Evolutionary conservation across 2,888 invertebrate species (phyloP), one percentile per base, ranked within the genome.

Genomic region (Eilema griseolum): DNA sequence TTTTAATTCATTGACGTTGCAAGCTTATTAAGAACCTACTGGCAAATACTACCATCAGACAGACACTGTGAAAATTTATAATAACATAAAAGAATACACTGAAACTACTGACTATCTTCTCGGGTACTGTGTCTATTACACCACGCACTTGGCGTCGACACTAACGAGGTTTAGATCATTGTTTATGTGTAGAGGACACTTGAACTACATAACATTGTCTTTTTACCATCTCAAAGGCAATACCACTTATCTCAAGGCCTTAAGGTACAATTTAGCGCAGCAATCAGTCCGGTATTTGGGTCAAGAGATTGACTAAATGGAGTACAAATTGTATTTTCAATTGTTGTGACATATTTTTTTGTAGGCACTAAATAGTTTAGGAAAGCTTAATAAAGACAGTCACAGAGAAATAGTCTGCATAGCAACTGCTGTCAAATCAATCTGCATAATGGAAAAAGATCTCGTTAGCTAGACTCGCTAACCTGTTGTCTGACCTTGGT

Each of bases 111-210:
- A 5, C 20, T 16, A 59, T 59, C 5, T 37, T 33, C 26, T 66
- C 31, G 23, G 20, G 31, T 10, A 20, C 8, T 33, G 64, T 33
- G 31, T 52, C 23, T 52, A 68, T 76, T 74, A 64, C 81, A 75
- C 74, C 76, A 78, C 78, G 66, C 74, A 72, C 73, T 61, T 78
- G 65, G 41, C 70, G 77, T 69, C 72, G 87, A 85, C 86, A 81
- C 73, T 84, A 83, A 88, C 81, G 82, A 69, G 79, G 76, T 78
- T 85, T 86, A 84, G 79, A 88, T 86, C 80, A 81, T 85, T 83
- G 84, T 88, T 88, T 88, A 88, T 84, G 86, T 73, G 76, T 71
- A 77, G 79, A 79, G 77, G 77, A 76, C 81, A 80, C 73, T 78
- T 81, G 84, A 83, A 82, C 85, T 75, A 41, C 72, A 73, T 78